A percentile compares a stretch with the other conserved stretches of the same genome.
Evolutionary conservation across 2,113 vertebrate species (phyloP).

Genomic region (Turnix velox): DNA sequence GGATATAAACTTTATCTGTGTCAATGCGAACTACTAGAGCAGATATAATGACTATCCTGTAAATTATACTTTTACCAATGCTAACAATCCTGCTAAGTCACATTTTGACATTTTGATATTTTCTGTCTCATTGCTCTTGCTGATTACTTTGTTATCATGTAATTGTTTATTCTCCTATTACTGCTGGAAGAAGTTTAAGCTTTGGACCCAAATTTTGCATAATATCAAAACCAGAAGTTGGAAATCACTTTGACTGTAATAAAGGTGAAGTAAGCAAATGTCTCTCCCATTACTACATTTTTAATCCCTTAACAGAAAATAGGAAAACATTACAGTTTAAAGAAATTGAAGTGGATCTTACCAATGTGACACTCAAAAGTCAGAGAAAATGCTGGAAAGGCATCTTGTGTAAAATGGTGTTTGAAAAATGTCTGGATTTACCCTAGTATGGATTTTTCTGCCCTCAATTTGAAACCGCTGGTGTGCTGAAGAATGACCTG

Average conservation of each 20-base stretch:
- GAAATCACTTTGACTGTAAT: neutral
- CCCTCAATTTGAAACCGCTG: neutral
- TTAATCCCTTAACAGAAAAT: neutral
- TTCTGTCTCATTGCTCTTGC: neutral
- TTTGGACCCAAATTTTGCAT: neutral
- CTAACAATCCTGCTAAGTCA: neutral
- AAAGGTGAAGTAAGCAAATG: neutral
- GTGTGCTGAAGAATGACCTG: neutral
- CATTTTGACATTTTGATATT: neutral
- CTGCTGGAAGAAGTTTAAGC: neutral
- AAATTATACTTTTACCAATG: neutral
- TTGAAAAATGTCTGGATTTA: neutral
- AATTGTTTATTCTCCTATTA: neutral
- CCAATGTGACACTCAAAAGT: neutral
- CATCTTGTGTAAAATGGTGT: neutral
- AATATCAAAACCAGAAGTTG: neutral
- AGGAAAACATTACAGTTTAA: neutral
- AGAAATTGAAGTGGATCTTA: neutral
- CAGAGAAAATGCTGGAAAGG: neutral
- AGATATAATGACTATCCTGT: neutral
- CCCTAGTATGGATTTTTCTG: neutral
- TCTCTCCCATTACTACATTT: neutral
- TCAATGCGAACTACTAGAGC: neutral
- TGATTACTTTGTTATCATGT: neutral
- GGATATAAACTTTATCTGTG: neutral